Evolutionary conservation across 37 sponge, comb jelly and placozoan genomes (phyloP), one percentile per base, ranked within the genome.

Genomic region (Crambe crambe): DNA sequence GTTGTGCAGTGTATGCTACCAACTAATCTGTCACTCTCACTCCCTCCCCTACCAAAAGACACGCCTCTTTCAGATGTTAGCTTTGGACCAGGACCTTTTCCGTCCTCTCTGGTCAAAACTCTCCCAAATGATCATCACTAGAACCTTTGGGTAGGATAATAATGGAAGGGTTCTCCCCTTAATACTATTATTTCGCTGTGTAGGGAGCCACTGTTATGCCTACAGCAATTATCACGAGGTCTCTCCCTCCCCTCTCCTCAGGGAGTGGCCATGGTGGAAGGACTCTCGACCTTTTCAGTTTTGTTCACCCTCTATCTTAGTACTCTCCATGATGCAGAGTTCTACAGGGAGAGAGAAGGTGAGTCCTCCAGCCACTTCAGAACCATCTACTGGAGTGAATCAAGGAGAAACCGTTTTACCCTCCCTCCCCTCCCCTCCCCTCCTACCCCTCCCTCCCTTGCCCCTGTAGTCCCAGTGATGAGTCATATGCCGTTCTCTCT

Each of bases 281-380:
- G 37, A 22, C 84, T 91, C 58, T 38, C 75, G 0, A 61, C 80
- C 56, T 91, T 91, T 72, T 79, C 54, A 23, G 34, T 34, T 27
- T 77, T 91, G 40, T 80, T 83, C 76, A 58, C 76, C 31, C 37
- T 91, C 47, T 74, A 84, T 44, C 88, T 91, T n/a, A 74, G 75
- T 12, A 80, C 88, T 17, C 83, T 91, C 29, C 92, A 91, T 38
- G 92, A 91, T 67, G 75, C 75, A 1, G 92, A 91, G 76, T 82
- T 91, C 69, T 84, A 79, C 38, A 12, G 29, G 37, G 76, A 83
- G 76, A 58, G 59, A 23, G 41, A 70, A 72, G 65, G 65, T 65
- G 23, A 20, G 75, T 22, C 0, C 10, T 26, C 2, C 54, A 2
- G 23, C 25, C 4, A 5, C 5, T 60, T 60, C 54, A 9, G 15